Percentiles rank a stretch among this genome's conserved stretches.
These are phyloP conservation scores for Corapipo altera DNA, from an alignment of 2,113 vertebrate genomes.

Conservation along the genomic window DNA sequence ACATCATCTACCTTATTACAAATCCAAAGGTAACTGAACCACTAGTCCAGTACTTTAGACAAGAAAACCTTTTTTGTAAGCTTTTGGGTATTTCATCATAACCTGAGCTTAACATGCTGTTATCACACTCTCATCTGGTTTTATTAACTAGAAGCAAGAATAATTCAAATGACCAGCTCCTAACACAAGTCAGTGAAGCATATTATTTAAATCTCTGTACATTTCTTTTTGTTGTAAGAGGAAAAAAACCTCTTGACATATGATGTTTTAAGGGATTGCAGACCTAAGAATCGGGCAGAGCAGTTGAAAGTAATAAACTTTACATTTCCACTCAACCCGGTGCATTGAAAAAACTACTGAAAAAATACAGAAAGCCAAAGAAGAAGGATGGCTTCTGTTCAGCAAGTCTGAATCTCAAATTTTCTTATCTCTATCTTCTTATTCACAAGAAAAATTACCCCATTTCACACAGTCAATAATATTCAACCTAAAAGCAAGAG, in stretches of 20 bases:
- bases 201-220: neutral
- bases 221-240: neutral
- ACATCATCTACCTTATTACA: neutral
- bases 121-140: neutral
- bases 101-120: neutral
- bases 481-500: neutral
- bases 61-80: neutral
- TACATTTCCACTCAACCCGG: neutral
- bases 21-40: neutral
- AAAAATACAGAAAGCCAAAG: neutral
- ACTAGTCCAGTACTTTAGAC: neutral
- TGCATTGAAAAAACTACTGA: neutral
- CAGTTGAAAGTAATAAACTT: neutral
- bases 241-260: neutral
- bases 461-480: neutral
- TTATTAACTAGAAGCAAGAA: neutral
- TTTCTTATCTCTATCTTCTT: neutral
- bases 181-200: neutral
- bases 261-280: neutral
- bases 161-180: neutral
- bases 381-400: neutral
- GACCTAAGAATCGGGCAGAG: neutral
- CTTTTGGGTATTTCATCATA: neutral
- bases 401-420: neutral
- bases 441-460: neutral